Base-by-base conservation (phyloP, 1,140 invertebrate species). In the Lethocerus indicus region DNA sequence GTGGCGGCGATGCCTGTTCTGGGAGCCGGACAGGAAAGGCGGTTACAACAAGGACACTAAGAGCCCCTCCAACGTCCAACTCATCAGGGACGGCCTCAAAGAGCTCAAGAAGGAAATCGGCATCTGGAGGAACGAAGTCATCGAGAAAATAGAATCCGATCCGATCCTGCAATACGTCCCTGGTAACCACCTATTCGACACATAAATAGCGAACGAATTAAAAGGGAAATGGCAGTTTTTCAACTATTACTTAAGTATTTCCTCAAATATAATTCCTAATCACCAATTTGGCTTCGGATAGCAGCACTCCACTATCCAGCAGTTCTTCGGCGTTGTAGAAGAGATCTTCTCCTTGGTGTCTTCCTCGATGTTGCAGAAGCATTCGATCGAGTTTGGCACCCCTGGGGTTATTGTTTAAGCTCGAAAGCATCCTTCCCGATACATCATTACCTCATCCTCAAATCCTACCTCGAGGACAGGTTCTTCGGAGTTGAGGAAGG, bases 101-200 rank as follows among this genome's bases (percentile, higher is more conserved):
- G 70, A 77, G 54, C 55, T 88, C 0, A 75, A 76, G 58, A 44
- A 68, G 16, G 83, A 89, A 67, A 67, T 80, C 0, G 68, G 69
- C 48, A 47, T 83, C 25, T 80, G 76, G 63, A 67, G 64, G 29
- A 59, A 80, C 52, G 87, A 91, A 72, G 56, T 79, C 0, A 77
- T 73, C 54, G 78, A 85, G 43, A 61, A 64, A 40, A 62, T 79
- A 4, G 63, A 69, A 55, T 61, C 59, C 27, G 78, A 85, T 67
- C 79, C 78, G 0, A 57, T 73, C 18, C 36, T 75, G 3, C 54
- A 71, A 42, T 72, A 67, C 49, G 62, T 68, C 54, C 71, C 72
- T 48, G 73, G 72, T 69, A 53, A 47, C 44, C 41, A 24, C 12
- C 6, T 4, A 4, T 20, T 26, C 50, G 18, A 24, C 12, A n/a